Evolutionary conservation across 2,113 vertebrate species (phyloP).

Genomic region (Bujurquina vittata): DNA sequence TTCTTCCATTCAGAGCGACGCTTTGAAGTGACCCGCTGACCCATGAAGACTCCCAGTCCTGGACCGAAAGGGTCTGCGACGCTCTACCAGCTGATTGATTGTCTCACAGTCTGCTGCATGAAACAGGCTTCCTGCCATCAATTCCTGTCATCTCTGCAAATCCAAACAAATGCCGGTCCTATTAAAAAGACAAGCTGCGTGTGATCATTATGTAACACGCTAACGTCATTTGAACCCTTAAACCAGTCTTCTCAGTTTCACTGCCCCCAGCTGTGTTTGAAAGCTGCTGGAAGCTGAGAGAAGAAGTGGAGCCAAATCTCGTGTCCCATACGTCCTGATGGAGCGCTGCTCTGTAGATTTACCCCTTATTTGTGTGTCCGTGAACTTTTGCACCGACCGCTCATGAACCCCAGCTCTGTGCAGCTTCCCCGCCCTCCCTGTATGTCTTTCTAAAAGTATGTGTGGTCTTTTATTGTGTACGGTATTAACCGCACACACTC

Average conservation of each 20-base stretch:
- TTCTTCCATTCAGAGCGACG: conserved; percentile 53
- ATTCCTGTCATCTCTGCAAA: conserved; percentile 9
- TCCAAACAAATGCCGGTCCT: neutral
- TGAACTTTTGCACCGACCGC: conserved; percentile 56
- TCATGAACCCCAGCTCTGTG: conserved; percentile 29
- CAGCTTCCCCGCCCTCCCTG: conserved; percentile 8
- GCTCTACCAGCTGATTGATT: neutral
- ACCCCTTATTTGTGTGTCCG: conserved; percentile 19
- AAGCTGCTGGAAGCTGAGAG: neutral
- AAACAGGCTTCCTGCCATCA: neutral
- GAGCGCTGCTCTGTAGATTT: conserved; percentile 33
- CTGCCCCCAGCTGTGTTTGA: conserved; percentile 21
- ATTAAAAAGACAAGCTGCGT: neutral
- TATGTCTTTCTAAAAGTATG: conserved; percentile 31
- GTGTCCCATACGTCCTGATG: conserved; percentile 34
- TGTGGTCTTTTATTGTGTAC: conserved; percentile 50
- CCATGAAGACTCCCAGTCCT: conserved; percentile 24
- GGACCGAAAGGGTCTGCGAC: neutral
- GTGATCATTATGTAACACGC: neutral
- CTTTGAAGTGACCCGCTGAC: conserved; percentile 60
- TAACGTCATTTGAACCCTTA: conserved; percentile 5
- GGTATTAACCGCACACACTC: conserved; percentile 25
- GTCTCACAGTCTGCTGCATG: conserved; percentile 18
- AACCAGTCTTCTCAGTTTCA: neutral
- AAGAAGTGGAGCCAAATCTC: conserved; percentile 9